Conservation (phyloP, 2,888 invertebrate genomes). For the Eilema caniola region DNA sequence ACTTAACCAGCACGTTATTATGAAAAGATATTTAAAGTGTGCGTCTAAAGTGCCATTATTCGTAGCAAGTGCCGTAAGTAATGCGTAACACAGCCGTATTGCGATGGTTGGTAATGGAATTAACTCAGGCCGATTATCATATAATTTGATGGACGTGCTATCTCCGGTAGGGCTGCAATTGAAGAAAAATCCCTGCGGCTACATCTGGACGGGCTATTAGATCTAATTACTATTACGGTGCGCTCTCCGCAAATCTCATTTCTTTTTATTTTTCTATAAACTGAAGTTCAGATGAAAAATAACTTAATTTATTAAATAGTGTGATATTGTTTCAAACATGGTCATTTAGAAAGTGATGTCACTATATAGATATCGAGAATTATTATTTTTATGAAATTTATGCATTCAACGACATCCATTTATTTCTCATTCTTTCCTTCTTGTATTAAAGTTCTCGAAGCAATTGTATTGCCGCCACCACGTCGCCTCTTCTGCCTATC, state of each 20-base stretch:
- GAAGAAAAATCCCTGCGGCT: slow-evolving; percentile 60
- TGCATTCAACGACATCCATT: too few species aligned
- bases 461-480: too few species aligned
- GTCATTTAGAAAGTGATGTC: too few species aligned
- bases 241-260: slow-evolving; percentile 48
- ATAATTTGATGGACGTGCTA: slow-evolving; percentile 70
- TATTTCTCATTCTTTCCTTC: too few species aligned
- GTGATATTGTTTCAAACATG: too few species aligned
- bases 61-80: slow-evolving; percentile 20
- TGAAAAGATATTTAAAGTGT: slow-evolving; percentile 19
- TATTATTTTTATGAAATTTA: too few species aligned
- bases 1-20: background rate
- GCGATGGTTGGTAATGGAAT: slow-evolving; percentile 64
- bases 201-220: slow-evolving; percentile 59
- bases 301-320: slow-evolving; percentile 42
- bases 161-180: slow-evolving; percentile 59
- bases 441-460: too few species aligned
- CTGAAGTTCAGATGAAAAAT: slow-evolving; percentile 39
- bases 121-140: slow-evolving; percentile 68
- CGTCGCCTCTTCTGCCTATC: too few species aligned
- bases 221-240: slow-evolving; percentile 67
- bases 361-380: too few species aligned
- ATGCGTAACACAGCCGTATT: slow-evolving; percentile 42
- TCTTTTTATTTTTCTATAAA: slow-evolving; percentile 45
- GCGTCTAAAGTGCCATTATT: slow-evolving; percentile 23